These are phyloP conservation scores for Drosophila athabasca DNA, from an alignment of 1,140 invertebrate genomes.

Conservation along the genomic window DNA sequence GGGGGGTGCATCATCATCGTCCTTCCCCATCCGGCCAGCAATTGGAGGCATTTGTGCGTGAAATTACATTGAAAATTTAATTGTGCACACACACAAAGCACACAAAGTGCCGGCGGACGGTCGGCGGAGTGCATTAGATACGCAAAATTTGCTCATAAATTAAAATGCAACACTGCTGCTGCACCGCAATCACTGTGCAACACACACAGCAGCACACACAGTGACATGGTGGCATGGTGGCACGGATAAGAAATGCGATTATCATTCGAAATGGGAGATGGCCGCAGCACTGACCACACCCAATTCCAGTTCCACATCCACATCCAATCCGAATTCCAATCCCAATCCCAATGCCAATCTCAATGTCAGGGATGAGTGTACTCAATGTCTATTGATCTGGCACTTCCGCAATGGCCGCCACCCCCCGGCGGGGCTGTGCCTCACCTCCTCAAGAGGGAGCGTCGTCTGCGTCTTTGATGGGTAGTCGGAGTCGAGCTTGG, in stretches of 20 bases:
- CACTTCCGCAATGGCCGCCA: too few relatives aligned
- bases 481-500: too few relatives aligned
- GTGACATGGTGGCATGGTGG: too few relatives aligned
- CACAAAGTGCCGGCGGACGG: constrained; percentile 9
- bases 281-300: neutral
- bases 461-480: too few relatives aligned
- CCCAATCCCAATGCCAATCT: too few relatives aligned
- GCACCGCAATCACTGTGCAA: too few relatives aligned
- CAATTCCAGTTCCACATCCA: neutral
- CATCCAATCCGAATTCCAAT: too few relatives aligned
- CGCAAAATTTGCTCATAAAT: constrained; percentile 70
- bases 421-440: too few relatives aligned
- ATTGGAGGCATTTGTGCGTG: constrained; percentile 73
- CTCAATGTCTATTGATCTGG: constrained; percentile 1
- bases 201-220: too few relatives aligned
- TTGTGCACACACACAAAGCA: constrained; percentile 53
- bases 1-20: neutral
- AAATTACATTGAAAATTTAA: constrained; percentile 81
- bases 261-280: neutral
- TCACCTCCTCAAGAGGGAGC: too few relatives aligned
- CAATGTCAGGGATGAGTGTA: neutral
- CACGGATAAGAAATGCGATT: constrained; percentile 13
- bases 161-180: constrained; percentile 43
- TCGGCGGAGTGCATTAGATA: constrained; percentile 62
- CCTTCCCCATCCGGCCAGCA: constrained; percentile 30